Evolutionary conservation across 2,888 invertebrate genomes (phyloP), one percentile per base, ranked within the genome.

Genomic region (Cerastoderma edule): DNA sequence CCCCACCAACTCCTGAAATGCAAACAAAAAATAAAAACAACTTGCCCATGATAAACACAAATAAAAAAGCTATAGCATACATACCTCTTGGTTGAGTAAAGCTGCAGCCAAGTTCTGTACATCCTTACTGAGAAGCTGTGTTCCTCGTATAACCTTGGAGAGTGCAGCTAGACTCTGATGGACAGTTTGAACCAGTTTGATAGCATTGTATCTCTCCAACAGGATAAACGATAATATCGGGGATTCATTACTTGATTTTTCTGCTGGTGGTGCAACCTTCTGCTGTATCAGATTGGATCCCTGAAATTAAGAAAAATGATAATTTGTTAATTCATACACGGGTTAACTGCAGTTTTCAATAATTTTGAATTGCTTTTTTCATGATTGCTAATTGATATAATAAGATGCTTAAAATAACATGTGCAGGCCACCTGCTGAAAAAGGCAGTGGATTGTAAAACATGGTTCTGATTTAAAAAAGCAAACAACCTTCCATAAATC

Each of bases 151-250:
- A 48, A 95, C 94, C 90, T 94, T 95, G 85, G 95, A 95, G 19
- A 96, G 92, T 2, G 92, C 91, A 0, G 95, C 94, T 72, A 96
- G 93, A 54, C 94, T 93, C 67, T 93, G 93, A 85, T 96, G 95
- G 8, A 96, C 94, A 28, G 91, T 90, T 88, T 95, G 95, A 10
- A 96, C 93, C 54, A 96, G 92, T 64, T 90, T 92, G n/a, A 95
- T 91, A 0, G 95, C 95, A 78, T 94, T 94, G 74, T 92, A 93
- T 72, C 94, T 93, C 90, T 96, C 96, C 80, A 96, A 94, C 2
- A 90, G 85, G 22, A 96, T 93, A 90, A 96, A 96, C 5, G 94
- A 93, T 44, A 94, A 92, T 5, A 96, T 88, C 0, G 95, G 95
- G 10, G 92, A 88, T 44, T 91, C 91, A 16, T 88, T 85, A 39